Evolutionary conservation across 2,888 invertebrate species (phyloP).

Genomic region (Diplazon laetatorius): DNA sequence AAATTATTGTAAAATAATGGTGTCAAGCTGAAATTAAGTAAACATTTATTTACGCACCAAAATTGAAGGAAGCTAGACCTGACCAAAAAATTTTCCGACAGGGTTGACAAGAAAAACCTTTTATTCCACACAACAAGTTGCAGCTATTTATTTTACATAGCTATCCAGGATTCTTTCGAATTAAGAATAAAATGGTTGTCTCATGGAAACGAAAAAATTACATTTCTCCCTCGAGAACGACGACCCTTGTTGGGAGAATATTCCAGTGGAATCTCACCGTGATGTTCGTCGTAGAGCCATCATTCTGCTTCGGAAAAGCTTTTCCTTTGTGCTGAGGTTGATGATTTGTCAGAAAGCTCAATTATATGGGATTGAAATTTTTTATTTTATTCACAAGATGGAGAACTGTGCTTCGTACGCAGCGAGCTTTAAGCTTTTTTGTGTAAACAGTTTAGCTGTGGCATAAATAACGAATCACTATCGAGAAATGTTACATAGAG

Average conservation of each 20-base stretch:
- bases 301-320: too few relatives aligned
- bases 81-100: too few relatives aligned
- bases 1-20: too few relatives aligned
- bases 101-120: not conserved
- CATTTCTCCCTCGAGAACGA: slow-evolving; percentile 47
- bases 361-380: slow-evolving; percentile 55
- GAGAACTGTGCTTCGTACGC: not conserved
- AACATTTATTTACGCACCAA: too few relatives aligned
- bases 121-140: not conserved
- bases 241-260: slow-evolving; percentile 24
- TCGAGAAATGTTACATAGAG: not conserved
- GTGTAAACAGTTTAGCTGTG: not conserved
- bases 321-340: too few relatives aligned
- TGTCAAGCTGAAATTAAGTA: too few relatives aligned
- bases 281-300: slow-evolving; percentile 12
- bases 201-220: slow-evolving; percentile 22
- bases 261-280: slow-evolving; percentile 25
- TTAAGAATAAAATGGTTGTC: not conserved
- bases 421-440: not conserved
- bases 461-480: not conserved
- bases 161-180: not conserved
- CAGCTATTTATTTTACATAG: not conserved
- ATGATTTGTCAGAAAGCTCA: slow-evolving; percentile 38
- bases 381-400: slow-evolving; percentile 45
- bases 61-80: too few relatives aligned